Conservation (phyloP, 2,797 vertebrate species). For the Chrysocyon brachyurus region DNA sequence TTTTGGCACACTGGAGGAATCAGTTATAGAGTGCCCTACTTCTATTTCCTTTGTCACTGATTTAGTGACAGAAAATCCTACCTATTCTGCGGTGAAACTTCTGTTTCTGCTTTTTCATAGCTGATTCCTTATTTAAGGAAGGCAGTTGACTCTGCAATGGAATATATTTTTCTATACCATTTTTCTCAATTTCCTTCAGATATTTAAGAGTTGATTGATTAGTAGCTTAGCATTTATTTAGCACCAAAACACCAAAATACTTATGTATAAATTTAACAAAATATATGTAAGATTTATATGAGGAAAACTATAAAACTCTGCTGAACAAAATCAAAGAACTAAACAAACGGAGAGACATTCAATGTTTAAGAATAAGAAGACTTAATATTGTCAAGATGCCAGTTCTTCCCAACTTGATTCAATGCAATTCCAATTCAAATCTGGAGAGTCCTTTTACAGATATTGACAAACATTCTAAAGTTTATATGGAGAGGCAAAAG, state of each 20-base stretch:
- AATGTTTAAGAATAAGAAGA: not conserved
- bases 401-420: not conserved
- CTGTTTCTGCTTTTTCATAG: slow-evolving; percentile 22
- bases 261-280: not conserved
- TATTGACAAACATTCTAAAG: not conserved
- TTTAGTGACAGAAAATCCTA: not conserved
- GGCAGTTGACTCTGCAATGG: not conserved
- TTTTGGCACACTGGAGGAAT: not conserved
- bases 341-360: not conserved
- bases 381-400: not conserved
- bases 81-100: not conserved
- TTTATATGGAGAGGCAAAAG: not conserved
- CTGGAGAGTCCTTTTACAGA: not conserved
- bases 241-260: not conserved
- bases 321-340: not conserved
- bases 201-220: slow-evolving; percentile 3
- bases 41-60: not conserved
- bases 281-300: not conserved
- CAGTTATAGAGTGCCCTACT: not conserved
- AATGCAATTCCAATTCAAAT: not conserved
- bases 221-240: not conserved
- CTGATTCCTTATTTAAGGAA: slow-evolving; percentile 30
- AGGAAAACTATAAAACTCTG: slow-evolving; percentile 15
- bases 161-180: not conserved
- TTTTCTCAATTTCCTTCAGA: slow-evolving; percentile 30